These are phyloP conservation scores for Mimas tiliae DNA, from an alignment of 2,888 invertebrate species.

Conservation along the genomic window DNA sequence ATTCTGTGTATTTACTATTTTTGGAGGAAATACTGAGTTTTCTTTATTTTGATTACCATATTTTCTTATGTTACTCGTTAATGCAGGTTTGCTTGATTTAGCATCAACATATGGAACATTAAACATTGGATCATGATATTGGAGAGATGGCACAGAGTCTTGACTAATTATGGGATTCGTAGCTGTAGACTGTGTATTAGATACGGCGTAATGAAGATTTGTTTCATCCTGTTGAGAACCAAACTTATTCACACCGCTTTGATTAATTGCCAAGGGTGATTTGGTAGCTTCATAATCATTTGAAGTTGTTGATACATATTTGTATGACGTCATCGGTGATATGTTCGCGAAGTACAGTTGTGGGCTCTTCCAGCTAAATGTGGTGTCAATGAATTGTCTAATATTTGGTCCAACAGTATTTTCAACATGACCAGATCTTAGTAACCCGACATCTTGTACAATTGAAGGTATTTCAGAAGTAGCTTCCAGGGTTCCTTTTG, in stretches of 20 bases:
- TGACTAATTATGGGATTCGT: background rate
- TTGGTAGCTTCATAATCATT: background rate
- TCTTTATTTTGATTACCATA: background rate
- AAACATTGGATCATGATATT: background rate
- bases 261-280: background rate
- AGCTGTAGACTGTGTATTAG: background rate
- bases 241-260: background rate
- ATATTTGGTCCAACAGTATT: background rate
- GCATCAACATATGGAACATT: background rate
- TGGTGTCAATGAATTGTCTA: background rate
- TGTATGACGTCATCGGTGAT: slow-evolving; percentile 1
- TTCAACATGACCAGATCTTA: background rate
- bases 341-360: background rate
- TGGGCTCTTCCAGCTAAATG: background rate
- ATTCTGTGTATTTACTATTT: background rate
- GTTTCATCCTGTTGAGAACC: background rate
- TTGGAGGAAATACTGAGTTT: background rate
- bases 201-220: background rate
- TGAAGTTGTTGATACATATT: background rate
- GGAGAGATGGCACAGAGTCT: background rate
- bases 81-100: background rate
- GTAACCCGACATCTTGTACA: background rate
- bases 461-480: slow-evolving; percentile 29
- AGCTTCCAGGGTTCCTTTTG: slow-evolving; percentile 40
- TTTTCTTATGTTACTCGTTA: background rate